Evolutionary conservation across 2,888 invertebrate species (phyloP).

Genomic region (Elaeidobius kamerunicus): DNA sequence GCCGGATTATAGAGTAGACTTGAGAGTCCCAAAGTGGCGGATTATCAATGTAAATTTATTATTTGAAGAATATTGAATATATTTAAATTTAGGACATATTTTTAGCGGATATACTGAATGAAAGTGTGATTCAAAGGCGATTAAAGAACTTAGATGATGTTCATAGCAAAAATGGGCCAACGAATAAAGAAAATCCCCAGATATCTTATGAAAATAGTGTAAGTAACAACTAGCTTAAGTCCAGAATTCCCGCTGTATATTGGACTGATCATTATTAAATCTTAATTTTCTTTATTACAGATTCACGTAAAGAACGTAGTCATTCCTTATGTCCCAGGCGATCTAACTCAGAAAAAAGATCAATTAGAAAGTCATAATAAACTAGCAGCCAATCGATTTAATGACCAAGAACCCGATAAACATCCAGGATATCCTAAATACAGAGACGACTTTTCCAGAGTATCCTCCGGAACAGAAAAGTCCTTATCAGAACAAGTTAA

Average conservation of each 20-base stretch:
- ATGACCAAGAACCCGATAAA: slow-evolving; percentile 25
- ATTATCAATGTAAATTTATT: too few relatives aligned
- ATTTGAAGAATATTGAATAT: too few relatives aligned
- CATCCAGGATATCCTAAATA: slow-evolving; percentile 40
- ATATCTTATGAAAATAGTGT: not conserved
- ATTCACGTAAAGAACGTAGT: too few relatives aligned
- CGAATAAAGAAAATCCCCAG: not conserved
- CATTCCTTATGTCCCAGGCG: slow-evolving; percentile 55
- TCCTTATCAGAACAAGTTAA: slow-evolving; percentile 41
- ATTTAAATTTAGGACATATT: not conserved
- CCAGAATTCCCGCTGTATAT: too few relatives aligned
- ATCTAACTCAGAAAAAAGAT: slow-evolving; percentile 53
- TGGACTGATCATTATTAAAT: too few relatives aligned
- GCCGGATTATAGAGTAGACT: too few relatives aligned
- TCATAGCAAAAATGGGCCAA: not conserved
- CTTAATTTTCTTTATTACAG: too few relatives aligned
- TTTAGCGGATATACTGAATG: slow-evolving; percentile 13
- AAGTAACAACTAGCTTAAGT: too few relatives aligned
- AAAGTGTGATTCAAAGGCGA: slow-evolving; percentile 2
- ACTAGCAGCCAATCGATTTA: slow-evolving; percentile 39
- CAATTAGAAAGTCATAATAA: slow-evolving; percentile 53
- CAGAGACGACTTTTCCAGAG: slow-evolving; percentile 42
- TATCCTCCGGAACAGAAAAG: slow-evolving; percentile 34
- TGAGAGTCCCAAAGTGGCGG: too few relatives aligned
- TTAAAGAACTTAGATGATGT: slow-evolving; percentile 2